Evolutionary conservation across 2,888 invertebrate genomes (phyloP), one percentile per base, ranked within the genome.

Genomic region (Lordiphosa fenestrarum): DNA sequence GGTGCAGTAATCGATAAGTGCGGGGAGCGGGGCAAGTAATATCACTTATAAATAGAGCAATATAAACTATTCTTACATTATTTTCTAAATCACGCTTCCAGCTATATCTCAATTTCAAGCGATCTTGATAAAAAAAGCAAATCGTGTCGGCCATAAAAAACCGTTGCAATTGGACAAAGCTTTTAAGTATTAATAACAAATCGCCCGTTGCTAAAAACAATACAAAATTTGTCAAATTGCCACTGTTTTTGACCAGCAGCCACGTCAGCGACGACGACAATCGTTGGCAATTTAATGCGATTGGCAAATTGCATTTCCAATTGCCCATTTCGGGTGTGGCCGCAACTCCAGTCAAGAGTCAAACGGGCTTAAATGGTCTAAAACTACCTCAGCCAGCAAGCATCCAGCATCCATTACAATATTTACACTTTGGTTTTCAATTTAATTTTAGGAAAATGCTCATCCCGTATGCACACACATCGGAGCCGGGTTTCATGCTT

Each of bases 171-270:
- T 33, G 37, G 21, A 65, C 51, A 46, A 66, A 74, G 68, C 71
- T 75, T 62, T 66, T 61, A 60, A 57, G 70, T 67, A 84, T 76
- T 77, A 81, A 76, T 70, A 84, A 66, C 73, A 46, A 56, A 62
- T 70, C 68, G 65, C 44, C 68, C 68, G 53, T 52, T 49, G 64
- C 66, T 84, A 69, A 19, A 67, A 80, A 74, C 83, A 80, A 80
- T 80, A 70, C 65, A 56, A 83, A 82, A 80, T 82, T 80, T 80
- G 80, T 80, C 80, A 84, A 78, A 67, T 80, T 80, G 85, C 80
- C 80, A 82, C 80, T 63, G 85, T 42, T 56, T 49, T 66, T 63
- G 62, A 55, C 56, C 33, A 35, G 21, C 48, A 39, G 21, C 39
- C 55, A 49, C 49, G 56, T 38, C 57, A 62, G 53, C 66, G 63